These are phyloP conservation scores for Mirounga angustirostris DNA, from an alignment of 2,113 vertebrate genomes.

Conservation along the genomic window DNA sequence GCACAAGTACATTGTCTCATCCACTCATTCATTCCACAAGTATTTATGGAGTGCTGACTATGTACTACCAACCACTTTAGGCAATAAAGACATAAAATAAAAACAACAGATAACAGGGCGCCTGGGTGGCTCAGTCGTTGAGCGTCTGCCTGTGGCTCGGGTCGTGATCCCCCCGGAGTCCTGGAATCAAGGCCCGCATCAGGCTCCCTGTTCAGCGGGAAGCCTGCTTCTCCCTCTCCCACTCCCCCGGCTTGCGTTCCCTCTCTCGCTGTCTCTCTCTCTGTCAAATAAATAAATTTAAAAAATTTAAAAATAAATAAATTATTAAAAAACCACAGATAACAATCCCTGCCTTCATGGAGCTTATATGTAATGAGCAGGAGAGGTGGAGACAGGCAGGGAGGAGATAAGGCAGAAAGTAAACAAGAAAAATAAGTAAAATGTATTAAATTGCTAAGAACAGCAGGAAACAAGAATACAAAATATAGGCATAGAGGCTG, in stretches of 20 bases:
- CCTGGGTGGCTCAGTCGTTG: too few species aligned
- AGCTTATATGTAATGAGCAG: background rate
- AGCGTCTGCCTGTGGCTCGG: too few species aligned
- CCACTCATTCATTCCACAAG: background rate
- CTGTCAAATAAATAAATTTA: too few species aligned
- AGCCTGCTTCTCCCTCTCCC: too few species aligned
- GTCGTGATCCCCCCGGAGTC: too few species aligned
- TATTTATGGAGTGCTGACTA: background rate
- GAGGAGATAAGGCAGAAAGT: background rate
- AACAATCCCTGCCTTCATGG: background rate
- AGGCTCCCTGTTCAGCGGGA: too few species aligned
- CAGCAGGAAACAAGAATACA: background rate
- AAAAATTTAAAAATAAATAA: too few species aligned
- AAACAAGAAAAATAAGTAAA: conserved; percentile 32
- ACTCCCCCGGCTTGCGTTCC: too few species aligned
- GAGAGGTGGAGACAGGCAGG: fast-evolving
- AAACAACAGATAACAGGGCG: background rate
- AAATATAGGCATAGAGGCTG: background rate
- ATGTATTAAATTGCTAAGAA: background rate
- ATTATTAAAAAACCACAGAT: background rate
- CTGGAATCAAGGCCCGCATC: too few species aligned
- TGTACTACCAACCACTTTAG: background rate
- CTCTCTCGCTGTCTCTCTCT: too few species aligned
- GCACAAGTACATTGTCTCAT: conserved; percentile 18
- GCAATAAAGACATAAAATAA: background rate